These are phyloP conservation scores for Lepetodrilus schrolli DNA, from an alignment of 2,888 invertebrate species.

Conservation along the genomic window DNA sequence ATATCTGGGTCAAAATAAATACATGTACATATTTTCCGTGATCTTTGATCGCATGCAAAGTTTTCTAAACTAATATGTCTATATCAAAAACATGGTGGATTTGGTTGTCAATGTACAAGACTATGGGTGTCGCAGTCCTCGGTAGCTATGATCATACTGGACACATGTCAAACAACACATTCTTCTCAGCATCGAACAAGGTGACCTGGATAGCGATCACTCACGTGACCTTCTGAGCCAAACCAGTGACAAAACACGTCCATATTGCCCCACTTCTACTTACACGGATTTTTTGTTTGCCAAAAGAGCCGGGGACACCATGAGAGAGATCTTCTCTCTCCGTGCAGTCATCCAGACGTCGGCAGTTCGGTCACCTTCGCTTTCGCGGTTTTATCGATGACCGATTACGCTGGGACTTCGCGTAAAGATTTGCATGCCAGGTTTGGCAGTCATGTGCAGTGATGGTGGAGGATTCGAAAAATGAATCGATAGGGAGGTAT, in stretches of 20 bases:
- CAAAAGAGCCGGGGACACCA: slow-evolving; percentile 8
- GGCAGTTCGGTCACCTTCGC: background rate
- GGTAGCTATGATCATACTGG: background rate
- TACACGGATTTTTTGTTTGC: background rate
- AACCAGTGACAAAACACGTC: slow-evolving; percentile 19
- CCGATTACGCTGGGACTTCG: background rate
- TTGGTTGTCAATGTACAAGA: slow-evolving; percentile 27
- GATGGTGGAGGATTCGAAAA: slow-evolving; percentile 15
- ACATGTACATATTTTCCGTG: slow-evolving; percentile 39
- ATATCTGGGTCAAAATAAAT: slow-evolving; percentile 39
- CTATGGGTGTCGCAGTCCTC: slow-evolving; percentile 14
- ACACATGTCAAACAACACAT: slow-evolving; percentile 9
- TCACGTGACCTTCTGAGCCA: slow-evolving; percentile 16
- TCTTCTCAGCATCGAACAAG: background rate
- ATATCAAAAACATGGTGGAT: slow-evolving; percentile 27
- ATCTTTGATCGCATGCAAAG: slow-evolving; percentile 41
- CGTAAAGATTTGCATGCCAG: background rate
- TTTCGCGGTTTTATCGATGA: background rate
- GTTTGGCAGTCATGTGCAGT: background rate
- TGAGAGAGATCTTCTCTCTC: background rate
- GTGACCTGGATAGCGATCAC: background rate
- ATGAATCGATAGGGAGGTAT: slow-evolving; percentile 7
- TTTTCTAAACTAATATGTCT: slow-evolving; percentile 7
- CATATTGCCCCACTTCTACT: slow-evolving; percentile 24
- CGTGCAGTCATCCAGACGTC: background rate